Conservation (phyloP, 2,113 vertebrate genomes). For the Fregetta grallaria region DNA sequence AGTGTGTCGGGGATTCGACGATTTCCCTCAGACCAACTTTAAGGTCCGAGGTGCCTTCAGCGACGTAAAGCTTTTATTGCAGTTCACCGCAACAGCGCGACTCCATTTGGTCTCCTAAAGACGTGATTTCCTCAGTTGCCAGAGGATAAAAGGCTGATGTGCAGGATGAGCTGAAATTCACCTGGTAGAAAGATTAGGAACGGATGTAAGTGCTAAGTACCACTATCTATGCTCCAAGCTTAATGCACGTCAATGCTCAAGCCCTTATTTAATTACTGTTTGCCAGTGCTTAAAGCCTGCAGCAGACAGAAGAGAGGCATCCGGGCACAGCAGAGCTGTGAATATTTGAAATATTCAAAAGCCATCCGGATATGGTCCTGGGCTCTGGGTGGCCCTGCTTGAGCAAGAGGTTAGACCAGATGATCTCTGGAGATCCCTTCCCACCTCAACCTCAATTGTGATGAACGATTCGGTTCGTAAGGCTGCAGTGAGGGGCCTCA, state of each 20-base stretch:
- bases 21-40: not conserved
- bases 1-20: fast-evolving
- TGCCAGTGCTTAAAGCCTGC: not conserved
- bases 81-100: fast-evolving
- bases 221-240: too few relatives aligned
- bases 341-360: not conserved
- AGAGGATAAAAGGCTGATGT: not conserved
- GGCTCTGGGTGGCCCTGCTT: not conserved
- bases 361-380: fast-evolving
- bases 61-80: too few relatives aligned
- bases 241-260: too few relatives aligned
- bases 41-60: not conserved
- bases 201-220: fast-evolving
- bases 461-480: fast-evolving
- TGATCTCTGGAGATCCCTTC: not conserved
- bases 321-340: fast-evolving
- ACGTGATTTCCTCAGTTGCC: fast-evolving
- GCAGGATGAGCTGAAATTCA: not conserved
- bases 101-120: not conserved
- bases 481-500: not conserved
- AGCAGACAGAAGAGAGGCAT: not conserved
- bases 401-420: not conserved
- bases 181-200: not conserved
- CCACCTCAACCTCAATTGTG: not conserved
- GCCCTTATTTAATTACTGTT: fast-evolving